Evolutionary conservation across 2,113 vertebrate genomes (phyloP).

Genomic region (Ellobius talpinus): DNA sequence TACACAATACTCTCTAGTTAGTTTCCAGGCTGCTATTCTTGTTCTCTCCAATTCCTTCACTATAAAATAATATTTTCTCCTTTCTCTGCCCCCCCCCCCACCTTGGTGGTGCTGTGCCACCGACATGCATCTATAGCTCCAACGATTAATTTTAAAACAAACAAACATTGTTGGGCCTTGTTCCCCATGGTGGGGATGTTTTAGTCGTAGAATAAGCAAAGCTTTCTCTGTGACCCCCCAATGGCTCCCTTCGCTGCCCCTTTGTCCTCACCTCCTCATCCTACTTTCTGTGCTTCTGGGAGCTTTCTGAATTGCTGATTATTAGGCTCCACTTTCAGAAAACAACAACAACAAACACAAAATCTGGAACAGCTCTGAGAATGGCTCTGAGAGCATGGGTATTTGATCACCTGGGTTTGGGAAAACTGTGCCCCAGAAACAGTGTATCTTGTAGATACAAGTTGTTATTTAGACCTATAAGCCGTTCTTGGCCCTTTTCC

Average conservation of each 20-base stretch:
- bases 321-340: background rate
- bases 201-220: background rate
- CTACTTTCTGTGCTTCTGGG: background rate
- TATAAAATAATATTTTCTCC: background rate
- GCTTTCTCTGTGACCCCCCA: background rate
- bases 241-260: background rate
- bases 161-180: background rate
- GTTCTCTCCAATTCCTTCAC: background rate
- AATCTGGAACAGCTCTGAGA: background rate
- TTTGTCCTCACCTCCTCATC: background rate
- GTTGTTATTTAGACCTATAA: background rate
- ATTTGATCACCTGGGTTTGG: background rate
- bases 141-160: background rate
- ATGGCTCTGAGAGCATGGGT: too few species aligned
- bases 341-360: background rate
- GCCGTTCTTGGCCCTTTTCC: background rate
- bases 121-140: background rate
- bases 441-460: background rate
- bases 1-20: background rate
- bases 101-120: background rate
- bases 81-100: fast-evolving
- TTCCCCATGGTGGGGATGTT: background rate
- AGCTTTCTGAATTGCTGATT: background rate
- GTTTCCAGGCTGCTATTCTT: background rate
- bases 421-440: background rate